A percentile compares a stretch with the other conserved stretches of the same genome.
phyloP scores from a whole-genome alignment of 2,888 invertebrate genomes.

The Nomada ferruginata region DNA sequence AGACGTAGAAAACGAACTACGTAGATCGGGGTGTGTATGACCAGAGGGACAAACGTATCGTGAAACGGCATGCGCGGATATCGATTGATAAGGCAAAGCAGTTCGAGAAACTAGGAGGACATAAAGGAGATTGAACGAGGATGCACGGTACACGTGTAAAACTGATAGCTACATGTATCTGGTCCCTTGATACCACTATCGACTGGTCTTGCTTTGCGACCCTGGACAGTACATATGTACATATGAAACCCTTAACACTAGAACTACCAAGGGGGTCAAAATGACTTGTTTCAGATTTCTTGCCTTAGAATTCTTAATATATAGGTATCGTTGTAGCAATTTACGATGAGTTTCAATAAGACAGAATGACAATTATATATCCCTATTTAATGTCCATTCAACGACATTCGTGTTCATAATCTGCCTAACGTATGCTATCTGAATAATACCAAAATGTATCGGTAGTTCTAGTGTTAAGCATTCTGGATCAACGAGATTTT shows the following conservation, averaged over 20 bases:
- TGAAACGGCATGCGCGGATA: constrained; percentile 53
- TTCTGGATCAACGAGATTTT: background rate
- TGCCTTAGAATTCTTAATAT: no score
- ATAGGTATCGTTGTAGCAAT: no score
- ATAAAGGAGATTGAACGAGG: constrained; percentile 81
- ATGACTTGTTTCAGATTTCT: no score
- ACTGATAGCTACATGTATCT: constrained; percentile 66
- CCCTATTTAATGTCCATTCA: no score
- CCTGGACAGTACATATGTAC: background rate
- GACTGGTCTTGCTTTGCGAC: constrained; percentile 38
- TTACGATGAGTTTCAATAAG: no score
- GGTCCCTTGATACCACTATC: constrained; percentile 50
- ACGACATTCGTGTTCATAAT: no score
- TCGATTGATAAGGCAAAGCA: constrained; percentile 78
- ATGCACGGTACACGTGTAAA: constrained; percentile 69
- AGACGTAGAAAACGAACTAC: constrained; percentile 48
- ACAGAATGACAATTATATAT: no score
- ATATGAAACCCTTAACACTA: constrained; percentile 15
- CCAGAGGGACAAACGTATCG: constrained; percentile 44
- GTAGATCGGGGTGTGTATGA: constrained; percentile 42
- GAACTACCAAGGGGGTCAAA: no score
- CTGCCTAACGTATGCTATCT: no score
- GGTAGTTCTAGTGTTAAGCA: background rate
- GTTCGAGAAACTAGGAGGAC: constrained; percentile 77
- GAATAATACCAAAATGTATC: no score